Base-by-base conservation (phyloP, 92 coral and sea anemone genomes). In the Parazoanthus darwini region DNA sequence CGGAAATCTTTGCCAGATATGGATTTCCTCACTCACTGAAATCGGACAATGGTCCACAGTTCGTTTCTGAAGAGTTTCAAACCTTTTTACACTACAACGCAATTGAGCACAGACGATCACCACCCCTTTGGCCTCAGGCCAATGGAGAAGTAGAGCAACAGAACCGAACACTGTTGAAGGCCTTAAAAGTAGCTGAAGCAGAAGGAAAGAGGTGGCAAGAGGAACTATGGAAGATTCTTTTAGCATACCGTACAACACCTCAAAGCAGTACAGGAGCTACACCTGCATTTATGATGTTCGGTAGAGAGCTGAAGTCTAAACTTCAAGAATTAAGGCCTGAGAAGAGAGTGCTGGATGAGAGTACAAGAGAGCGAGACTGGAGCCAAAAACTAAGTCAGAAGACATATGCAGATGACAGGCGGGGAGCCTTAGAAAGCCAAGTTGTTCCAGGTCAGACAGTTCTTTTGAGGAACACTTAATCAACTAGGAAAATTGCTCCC, bases 291-390 rank as follows among this genome's bases (percentile, higher is more conserved):
- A 80, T 90, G 71, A 77, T 87, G 85, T 91, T 88, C 54, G 91
- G 93, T 7, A 88, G 91, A 43, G 87, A 91, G 50, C 88, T 84
- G 29, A 88, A 58, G 56, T 82, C 93, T 13, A 91, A 91, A 84
- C 79, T 88, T 33, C 93, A 91, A 71, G 93, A 91, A 58, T 72
- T 90, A 74, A 36, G 88, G 33, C 85, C 36, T 78, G 92, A 90
- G 4, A 54, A 71, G 72, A 77, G 68, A 26, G 81, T 86, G 29
- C 20, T 90, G 44, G 84, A 86, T 80, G 89, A 90, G 58, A 25
- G 73, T 68, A 80, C 48, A 7, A 68, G 90, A 77, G 90, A 90
- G 46, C 23, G 90, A 50, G 87, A 90, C 86, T 86, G 92, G 92
- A 90, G 90, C 42, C 13, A 59, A 56, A 87, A 90, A 80, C 63